These are phyloP conservation scores for Aphaenogaster ashmeadi DNA, from an alignment of 1,140 invertebrate genomes.

Conservation along the genomic window DNA sequence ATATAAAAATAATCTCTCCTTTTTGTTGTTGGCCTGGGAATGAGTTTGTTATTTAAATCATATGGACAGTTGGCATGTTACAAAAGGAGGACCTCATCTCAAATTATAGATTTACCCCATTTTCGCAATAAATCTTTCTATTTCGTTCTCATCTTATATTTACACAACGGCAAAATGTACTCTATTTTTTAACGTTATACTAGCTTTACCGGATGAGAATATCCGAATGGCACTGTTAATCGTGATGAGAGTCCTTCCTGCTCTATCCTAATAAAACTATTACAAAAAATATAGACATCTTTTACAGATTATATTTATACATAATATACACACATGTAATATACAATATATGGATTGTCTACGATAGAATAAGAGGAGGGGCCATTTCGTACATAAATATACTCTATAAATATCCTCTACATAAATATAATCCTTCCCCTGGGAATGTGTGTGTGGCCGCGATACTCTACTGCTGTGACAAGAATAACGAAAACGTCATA, in stretches of 20 bases:
- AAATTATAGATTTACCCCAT: background rate
- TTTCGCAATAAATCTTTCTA: background rate
- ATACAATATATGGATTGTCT: constrained; percentile 14
- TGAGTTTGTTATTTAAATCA: constrained; percentile 4
- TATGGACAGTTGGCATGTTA: too few relatives aligned
- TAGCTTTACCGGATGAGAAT: background rate
- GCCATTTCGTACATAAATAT: constrained; percentile 46
- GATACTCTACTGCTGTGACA: constrained; percentile 10
- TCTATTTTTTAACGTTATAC: background rate
- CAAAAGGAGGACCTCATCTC: background rate
- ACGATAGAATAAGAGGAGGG: constrained; percentile 6
- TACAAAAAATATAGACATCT: background rate
- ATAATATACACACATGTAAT: background rate
- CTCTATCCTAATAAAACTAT: background rate
- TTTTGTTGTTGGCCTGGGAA: background rate
- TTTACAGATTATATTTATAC: constrained; percentile 22
- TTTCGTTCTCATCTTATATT: background rate
- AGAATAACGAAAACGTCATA: constrained; percentile 44
- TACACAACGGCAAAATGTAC: background rate
- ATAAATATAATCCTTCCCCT: constrained; percentile 49
- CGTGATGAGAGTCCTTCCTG: background rate
- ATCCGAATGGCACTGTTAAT: background rate
- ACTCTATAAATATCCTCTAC: background rate
- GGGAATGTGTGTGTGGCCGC: background rate
- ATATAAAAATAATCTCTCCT: background rate